Conservation (phyloP, 2,113 vertebrate species). For the Cervus canadensis region DNA sequence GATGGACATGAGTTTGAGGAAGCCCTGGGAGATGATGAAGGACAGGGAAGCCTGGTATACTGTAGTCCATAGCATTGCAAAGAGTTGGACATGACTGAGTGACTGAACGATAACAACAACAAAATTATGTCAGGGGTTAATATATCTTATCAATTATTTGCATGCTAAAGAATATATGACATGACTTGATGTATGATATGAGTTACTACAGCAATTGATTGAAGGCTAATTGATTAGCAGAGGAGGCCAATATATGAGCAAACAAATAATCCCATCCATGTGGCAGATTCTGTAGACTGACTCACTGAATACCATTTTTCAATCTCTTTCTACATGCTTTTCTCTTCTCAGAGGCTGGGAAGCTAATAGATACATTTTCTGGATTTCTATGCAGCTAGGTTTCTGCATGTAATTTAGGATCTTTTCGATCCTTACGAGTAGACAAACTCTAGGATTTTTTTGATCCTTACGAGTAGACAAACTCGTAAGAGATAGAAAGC, state of each 20-base stretch:
- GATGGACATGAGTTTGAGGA: background rate
- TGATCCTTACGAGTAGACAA: background rate
- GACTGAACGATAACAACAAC: background rate
- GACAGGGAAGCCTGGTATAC: background rate
- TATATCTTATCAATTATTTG: background rate
- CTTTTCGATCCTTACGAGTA: background rate
- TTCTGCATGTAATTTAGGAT: background rate
- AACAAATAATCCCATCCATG: background rate
- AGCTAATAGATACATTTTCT: background rate
- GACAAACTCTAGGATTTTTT: background rate
- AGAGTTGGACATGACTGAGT: background rate
- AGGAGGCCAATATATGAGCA: background rate
- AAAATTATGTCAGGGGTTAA: background rate
- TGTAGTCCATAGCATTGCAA: background rate
- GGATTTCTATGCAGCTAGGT: background rate
- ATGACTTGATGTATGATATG: background rate
- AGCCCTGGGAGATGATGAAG: background rate
- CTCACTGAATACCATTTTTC: background rate
- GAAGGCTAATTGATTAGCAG: background rate
- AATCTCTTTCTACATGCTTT: background rate
- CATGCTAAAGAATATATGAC: background rate
- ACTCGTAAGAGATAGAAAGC: background rate
- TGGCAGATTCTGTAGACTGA: background rate
- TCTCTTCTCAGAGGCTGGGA: background rate
- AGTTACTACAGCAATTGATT: background rate